A percentile compares a stretch with the other conserved stretches of the same genome.
Evolutionary conservation across 2,888 invertebrate genomes (phyloP).

Genomic region (Sthenelais limicola): DNA sequence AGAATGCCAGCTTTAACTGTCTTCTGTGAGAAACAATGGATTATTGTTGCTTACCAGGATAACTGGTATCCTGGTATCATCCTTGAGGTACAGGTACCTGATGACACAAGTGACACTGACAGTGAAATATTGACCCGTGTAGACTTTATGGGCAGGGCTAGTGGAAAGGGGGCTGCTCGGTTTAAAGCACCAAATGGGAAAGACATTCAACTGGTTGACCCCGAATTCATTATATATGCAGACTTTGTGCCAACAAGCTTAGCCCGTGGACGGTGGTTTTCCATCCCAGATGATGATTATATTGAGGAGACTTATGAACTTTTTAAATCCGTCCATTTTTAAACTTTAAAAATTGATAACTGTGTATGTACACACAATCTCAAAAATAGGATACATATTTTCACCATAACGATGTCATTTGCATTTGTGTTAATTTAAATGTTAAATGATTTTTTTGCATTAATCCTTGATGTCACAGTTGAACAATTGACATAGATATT

Average conservation of each 20-base stretch:
- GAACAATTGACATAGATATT: no score
- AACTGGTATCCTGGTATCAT: conserved; percentile 15
- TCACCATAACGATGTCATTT: no score
- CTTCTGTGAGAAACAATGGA: conserved; percentile 5
- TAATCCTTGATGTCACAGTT: no score
- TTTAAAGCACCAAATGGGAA: conserved; percentile 8
- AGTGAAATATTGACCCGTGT: not conserved
- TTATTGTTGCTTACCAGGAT: conserved; percentile 18
- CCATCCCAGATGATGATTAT: not conserved
- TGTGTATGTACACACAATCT: no score
- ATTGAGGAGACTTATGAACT: not conserved
- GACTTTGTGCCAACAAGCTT: not conserved
- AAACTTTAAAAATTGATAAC: no score
- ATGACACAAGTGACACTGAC: not conserved
- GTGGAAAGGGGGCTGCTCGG: not conserved
- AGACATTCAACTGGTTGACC: not conserved
- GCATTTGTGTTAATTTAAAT: no score
- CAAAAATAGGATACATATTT: no score
- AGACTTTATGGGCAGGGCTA: not conserved
- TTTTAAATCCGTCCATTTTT: not conserved
- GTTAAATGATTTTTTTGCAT: no score
- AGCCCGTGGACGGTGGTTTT: not conserved
- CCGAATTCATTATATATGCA: not conserved
- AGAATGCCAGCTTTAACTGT: not conserved
- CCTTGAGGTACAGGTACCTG: not conserved